Evolutionary conservation across 1,140 invertebrate species (phyloP).

Genomic region (Bombus sylvicola): DNA sequence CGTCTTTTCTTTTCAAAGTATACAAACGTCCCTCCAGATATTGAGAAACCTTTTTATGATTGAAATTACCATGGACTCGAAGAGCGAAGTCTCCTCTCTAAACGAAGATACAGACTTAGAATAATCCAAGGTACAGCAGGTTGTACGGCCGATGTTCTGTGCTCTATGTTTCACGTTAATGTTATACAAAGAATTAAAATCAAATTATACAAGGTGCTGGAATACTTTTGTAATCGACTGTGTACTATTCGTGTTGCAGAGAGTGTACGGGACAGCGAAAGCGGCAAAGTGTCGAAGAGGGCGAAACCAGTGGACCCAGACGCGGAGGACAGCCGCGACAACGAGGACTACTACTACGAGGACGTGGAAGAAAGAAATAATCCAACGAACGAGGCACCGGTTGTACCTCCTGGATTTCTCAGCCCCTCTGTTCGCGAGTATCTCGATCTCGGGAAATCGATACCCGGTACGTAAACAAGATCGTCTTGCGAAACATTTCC

Average conservation of each 20-base stretch:
- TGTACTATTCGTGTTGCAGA: conserved; percentile 22
- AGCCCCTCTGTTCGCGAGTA: conserved; percentile 92
- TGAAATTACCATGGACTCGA: too few relatives aligned
- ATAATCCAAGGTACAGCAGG: too few relatives aligned
- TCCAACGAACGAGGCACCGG: conserved; percentile 84
- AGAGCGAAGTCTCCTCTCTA: too few relatives aligned
- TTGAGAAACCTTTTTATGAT: too few relatives aligned
- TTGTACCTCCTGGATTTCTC: conserved; percentile 89
- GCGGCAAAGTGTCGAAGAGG: conserved; percentile 82
- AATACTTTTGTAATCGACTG: too few relatives aligned
- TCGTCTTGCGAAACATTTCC: conserved; percentile 59
- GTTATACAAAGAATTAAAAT: not conserved
- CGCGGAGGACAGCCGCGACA: conserved; percentile 83
- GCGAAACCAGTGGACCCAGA: conserved; percentile 85
- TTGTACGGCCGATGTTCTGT: too few relatives aligned
- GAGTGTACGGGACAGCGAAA: conserved; percentile 34
- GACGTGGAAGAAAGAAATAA: conserved; percentile 87
- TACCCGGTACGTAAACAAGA: conserved; percentile 88
- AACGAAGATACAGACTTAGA: too few relatives aligned
- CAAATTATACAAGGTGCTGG: not conserved
- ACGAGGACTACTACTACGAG: conserved; percentile 85
- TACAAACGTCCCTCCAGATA: too few relatives aligned
- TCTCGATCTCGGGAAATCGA: conserved; percentile 92
- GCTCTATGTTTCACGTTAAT: too few relatives aligned
- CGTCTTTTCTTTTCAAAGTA: too few relatives aligned